Evolutionary conservation across 2,113 vertebrate genomes (phyloP).

Genomic region (Orientallactaga bullata): DNA sequence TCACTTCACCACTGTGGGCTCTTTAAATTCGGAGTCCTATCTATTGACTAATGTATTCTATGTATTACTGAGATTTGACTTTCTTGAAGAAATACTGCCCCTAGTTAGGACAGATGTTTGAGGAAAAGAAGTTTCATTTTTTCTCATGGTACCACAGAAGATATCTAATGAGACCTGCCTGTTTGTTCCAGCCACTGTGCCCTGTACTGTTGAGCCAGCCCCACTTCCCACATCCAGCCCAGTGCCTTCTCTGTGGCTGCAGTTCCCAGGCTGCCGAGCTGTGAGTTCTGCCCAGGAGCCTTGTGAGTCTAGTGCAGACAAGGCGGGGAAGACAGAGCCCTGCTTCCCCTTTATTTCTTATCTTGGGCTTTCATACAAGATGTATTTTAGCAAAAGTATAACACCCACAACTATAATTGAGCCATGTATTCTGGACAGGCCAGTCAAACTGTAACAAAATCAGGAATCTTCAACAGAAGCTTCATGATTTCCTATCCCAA

Average conservation of each 20-base stretch:
- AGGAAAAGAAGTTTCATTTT: neutral
- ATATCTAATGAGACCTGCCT: neutral
- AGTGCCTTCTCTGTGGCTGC: neutral
- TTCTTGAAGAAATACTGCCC: constrained; percentile 15
- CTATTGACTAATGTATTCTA: neutral
- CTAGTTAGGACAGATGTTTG: neutral
- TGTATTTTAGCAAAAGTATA: constrained; percentile 49
- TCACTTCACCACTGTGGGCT: neutral
- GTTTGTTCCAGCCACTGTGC: neutral
- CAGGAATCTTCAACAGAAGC: constrained; percentile 8
- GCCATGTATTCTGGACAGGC: constrained; percentile 4
- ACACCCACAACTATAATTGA: neutral
- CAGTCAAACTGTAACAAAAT: constrained; percentile 59
- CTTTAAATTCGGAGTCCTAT: neutral
- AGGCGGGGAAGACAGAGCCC: neutral
- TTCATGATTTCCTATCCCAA: neutral
- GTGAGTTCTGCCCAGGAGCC: neutral
- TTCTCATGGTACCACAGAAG: neutral
- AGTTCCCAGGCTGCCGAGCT: neutral
- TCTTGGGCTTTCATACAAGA: constrained; percentile 19
- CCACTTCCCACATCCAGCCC: neutral
- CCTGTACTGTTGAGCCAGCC: neutral
- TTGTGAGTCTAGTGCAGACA: neutral
- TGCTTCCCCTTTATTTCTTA: constrained; percentile 1
- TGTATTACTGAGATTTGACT: neutral